These are phyloP conservation scores for Parasteatoda lunata DNA, from an alignment of 2,888 invertebrate genomes.

Conservation along the genomic window DNA sequence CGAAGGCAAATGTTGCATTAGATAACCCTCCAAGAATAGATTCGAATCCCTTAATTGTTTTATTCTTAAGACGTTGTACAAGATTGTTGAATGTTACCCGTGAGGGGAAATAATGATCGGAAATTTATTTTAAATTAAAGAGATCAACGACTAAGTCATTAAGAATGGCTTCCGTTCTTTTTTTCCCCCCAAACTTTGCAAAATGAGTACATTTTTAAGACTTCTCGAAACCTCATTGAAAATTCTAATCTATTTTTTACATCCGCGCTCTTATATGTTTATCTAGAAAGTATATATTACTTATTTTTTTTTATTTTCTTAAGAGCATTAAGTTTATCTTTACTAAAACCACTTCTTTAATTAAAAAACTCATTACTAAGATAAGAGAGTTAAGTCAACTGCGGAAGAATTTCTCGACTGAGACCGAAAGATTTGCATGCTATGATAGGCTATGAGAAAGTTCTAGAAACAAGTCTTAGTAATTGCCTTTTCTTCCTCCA, in stretches of 20 bases:
- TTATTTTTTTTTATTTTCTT: constrained; percentile 9
- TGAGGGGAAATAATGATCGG: not conserved
- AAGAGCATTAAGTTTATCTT: constrained; percentile 47
- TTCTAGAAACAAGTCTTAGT: constrained; percentile 1
- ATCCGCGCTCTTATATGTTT: constrained; percentile 29
- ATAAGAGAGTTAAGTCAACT: constrained; percentile 44
- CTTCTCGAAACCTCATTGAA: constrained; percentile 17
- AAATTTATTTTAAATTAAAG: not conserved
- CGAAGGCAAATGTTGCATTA: too few species aligned
- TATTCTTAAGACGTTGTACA: too few species aligned
- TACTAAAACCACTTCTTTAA: constrained; percentile 47
- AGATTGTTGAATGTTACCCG: too few species aligned
- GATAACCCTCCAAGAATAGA: too few species aligned
- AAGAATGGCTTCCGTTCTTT: not conserved
- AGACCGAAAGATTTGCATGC: constrained; percentile 33
- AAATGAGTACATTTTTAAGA: constrained; percentile 23
- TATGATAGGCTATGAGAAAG: constrained; percentile 5
- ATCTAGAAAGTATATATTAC: constrained; percentile 27
- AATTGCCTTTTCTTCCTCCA: constrained; percentile 27
- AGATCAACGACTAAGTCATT: constrained; percentile 33
- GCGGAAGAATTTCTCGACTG: not conserved
- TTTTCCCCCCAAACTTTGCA: not conserved
- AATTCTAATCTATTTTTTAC: not conserved
- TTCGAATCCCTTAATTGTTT: too few species aligned
- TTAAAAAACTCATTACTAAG: constrained; percentile 57